Percentiles rank a stretch among this genome's conserved stretches.
Evolutionary conservation across 2,888 invertebrate genomes (phyloP).

Genomic region (Rhagium mordax): DNA sequence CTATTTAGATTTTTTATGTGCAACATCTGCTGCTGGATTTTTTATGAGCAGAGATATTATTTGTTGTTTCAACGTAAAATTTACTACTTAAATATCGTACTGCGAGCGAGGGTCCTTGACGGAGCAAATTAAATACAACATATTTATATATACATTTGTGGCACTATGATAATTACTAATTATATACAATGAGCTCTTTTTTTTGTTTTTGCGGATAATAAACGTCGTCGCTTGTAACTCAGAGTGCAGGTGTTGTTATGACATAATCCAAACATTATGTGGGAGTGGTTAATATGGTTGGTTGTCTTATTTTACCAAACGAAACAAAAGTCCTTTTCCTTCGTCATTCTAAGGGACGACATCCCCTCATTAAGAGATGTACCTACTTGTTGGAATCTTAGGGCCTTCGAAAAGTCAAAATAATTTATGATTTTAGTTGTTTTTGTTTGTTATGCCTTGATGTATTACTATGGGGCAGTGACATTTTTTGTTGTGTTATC

Average conservation of each 20-base stretch:
- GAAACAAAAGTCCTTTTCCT: slow-evolving; percentile 16
- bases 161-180: slow-evolving; percentile 48
- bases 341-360: slow-evolving; percentile 17
- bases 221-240: slow-evolving; percentile 44
- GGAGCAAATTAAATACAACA: slow-evolving; percentile 1
- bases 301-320: slow-evolving; percentile 1
- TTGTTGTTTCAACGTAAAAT: slow-evolving; percentile 47
- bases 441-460: not conserved
- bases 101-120: slow-evolving; percentile 28
- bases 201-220: slow-evolving; percentile 47
- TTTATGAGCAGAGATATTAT: slow-evolving; percentile 43
- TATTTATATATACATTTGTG: slow-evolving; percentile 1
- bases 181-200: slow-evolving; percentile 47
- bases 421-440: slow-evolving; percentile 26
- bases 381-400: slow-evolving; percentile 20
- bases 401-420: slow-evolving; percentile 18
- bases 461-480: not conserved
- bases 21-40: slow-evolving; percentile 45
- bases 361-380: slow-evolving; percentile 21
- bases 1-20: slow-evolving; percentile 47
- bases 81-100: slow-evolving; percentile 45
- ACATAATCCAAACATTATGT: slow-evolving; percentile 47
- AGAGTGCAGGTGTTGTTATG: slow-evolving; percentile 55
- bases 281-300: slow-evolving; percentile 37
- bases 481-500: not conserved